phyloP scores from a whole-genome alignment of 2,113 vertebrate genomes.

The Phocoena phocoena region DNA sequence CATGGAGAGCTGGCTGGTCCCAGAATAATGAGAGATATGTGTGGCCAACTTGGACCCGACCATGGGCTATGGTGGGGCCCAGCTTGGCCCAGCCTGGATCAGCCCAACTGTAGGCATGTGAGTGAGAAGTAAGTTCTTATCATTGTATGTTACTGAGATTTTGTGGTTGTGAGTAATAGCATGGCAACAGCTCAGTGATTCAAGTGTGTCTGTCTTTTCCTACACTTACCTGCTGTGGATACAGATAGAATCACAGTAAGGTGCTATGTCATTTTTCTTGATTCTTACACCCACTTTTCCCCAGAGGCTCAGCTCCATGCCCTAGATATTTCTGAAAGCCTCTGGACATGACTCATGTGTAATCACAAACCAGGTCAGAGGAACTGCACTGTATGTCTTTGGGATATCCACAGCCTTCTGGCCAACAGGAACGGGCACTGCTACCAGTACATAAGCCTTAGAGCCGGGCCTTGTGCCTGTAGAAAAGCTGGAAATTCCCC shows the following conservation, averaged over 20 bases:
- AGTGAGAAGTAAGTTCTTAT: neutral
- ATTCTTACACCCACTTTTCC: neutral
- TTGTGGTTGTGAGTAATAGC: neutral
- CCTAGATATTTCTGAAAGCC: neutral
- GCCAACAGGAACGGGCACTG: accelerated
- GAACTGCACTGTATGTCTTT: neutral
- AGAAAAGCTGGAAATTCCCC: neutral
- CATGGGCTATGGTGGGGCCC: neutral
- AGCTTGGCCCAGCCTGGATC: neutral
- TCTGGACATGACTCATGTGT: neutral
- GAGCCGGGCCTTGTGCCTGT: no score
- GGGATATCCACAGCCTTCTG: neutral
- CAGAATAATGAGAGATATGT: neutral
- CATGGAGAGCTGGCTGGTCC: neutral
- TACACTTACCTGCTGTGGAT: neutral
- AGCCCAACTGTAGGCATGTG: neutral
- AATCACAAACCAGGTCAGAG: neutral
- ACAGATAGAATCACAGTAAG: neutral
- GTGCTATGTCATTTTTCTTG: neutral
- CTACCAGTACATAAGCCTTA: neutral
- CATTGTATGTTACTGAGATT: neutral
- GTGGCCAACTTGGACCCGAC: neutral
- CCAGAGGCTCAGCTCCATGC: neutral
- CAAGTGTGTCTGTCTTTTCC: neutral
- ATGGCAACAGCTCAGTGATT: neutral